Evolutionary conservation across 2,888 invertebrate species (phyloP), one percentile per base, ranked within the genome.

Genomic region (Lepetodrilus schrolli): DNA sequence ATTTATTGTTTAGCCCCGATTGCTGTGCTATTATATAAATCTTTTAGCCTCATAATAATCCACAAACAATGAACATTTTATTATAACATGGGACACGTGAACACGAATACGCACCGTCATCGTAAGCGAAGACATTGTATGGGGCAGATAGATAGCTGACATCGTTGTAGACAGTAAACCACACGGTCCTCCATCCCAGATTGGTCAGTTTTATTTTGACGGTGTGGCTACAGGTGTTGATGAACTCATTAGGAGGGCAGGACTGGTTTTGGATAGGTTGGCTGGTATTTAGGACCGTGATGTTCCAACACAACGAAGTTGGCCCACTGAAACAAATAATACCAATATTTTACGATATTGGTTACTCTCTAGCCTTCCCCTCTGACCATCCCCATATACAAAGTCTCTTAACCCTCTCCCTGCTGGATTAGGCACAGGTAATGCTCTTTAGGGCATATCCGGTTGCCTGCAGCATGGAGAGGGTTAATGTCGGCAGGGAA

Each of bases 111-210:
- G 38, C 20, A 80, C 80, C 78, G 70, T 70, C 66, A 73, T 74
- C 58, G 65, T 78, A 78, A 0, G 58, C 74, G 36, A 74, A 76
- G 49, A 73, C 72, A 8, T 69, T 49, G 47, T 72, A 50, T 0
- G 50, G 26, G 4, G 72, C 10, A n/a, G 70, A 48, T 21, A 74
- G 43, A n/a, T 65, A 66, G 68, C 77, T 77, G 65, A 80, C 71
- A 65, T 80, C 80, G 50, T 78, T 80, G 70, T 74, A 77, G 36
- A 80, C 51, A 1, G 73, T 66, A 10, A 78, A 66, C 36, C 72
- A 68, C 21, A 80, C 65, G 20, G 74, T 66, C n/a, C 74, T 48
- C 77, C 78, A 77, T 4, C 78, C 77, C 2, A 37, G 58, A 1
- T 48, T 8, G 4, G 37, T 68, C 10, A 78, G 66, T 10, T 58